Base-by-base conservation (phyloP, 2,113 vertebrate genomes). In the Notechis scutatus region DNA sequence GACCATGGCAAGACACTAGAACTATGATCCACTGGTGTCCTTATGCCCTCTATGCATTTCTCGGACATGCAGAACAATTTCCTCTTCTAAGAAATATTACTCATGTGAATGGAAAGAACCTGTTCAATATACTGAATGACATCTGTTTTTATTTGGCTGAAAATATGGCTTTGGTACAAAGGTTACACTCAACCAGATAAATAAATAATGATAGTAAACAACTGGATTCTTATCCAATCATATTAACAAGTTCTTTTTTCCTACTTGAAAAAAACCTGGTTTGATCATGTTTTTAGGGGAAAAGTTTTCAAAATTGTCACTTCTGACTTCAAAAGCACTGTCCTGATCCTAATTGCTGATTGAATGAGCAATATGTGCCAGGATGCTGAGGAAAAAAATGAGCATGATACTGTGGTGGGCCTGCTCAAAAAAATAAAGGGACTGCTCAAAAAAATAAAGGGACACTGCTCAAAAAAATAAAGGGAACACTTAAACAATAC, bases 1-100 rank as follows among this genome's bases (percentile, higher is more conserved):
- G 50, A 89, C 61, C 5, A 3, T 93, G 94, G 96, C 93, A 93
- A 34, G 8, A 93, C 95, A 90, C 95, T 95, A 95, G 92, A 92
- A 54, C 54, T 29, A 93, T 91, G 59, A 52, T 95, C 42, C 26
- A 85, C 4, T 29, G 18, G 4, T 0, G 0, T 59, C 12, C 93
- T 50, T 59, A 95, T 26, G 24, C 95, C 90, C 88, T 93, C 94
- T 0, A 0, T 91, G 21, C 12, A 92, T 50, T 69, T 59, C 56
- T 39, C 6, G 10, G 8, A 61, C 85, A 90, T 0, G 42, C 9
- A 14, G 47, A 94, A 54, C 57, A 93, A 12, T 45, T 95, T 6
- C 1, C 89, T 95, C 55, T 93, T 87, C 45, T 52, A 3, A 0
- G 4, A 3, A 89, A 93, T 86, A 95, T 89, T 88, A 92, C 4